Base-by-base conservation (phyloP, 2,797 vertebrate species). In the Sebastes flavidus region DNA sequence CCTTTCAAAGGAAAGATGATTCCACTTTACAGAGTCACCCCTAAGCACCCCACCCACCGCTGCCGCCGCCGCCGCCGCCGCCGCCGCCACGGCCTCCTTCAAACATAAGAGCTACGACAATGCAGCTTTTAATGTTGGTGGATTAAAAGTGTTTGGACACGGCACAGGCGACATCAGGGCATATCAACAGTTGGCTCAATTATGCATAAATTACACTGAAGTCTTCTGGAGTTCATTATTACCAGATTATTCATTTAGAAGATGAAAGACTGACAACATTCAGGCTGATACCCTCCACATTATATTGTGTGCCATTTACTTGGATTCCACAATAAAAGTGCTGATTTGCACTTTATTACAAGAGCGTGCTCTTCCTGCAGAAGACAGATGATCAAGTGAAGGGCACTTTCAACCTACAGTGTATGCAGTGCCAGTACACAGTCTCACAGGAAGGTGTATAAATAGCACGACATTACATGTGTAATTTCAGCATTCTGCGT, bases 1-100 rank as follows among this genome's bases (percentile, higher is more conserved):
- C 91, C 86, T 92, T 95, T 94, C 85, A 92, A 85, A 87, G 89
- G 75, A 90, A 94, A 89, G 91, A 93, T 93, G 90, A 94, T 94
- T 95, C 91, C 92, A 94, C 91, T 95, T 94, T 91, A 92, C 83
- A 77, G 83, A 91, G 86, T 92, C 89, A 89, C 79, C 79, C 65
- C 81, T 87, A 82, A 87, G 78, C 87, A 78, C 46, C 74, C 71
- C 81, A 46, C 42, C 42, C 42, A 42, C 73, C 66, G 42, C 46
- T 27, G 1, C 25, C 59, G 3, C 29, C 66, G 5, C 46, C 27
- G 1, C 27, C 65, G n/a, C n/a, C n/a, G n/a, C 29, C 6, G 11
- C 68, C 60, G 6, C 46, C 22, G 5, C 20, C 32, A 20, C 46
- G 4, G 8, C 80, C 84, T 80, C 82, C 73, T 86, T 83, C 73